Evolutionary conservation across 2,888 invertebrate species (phyloP).

Genomic region (Stenoptilia bipunctidactyla): DNA sequence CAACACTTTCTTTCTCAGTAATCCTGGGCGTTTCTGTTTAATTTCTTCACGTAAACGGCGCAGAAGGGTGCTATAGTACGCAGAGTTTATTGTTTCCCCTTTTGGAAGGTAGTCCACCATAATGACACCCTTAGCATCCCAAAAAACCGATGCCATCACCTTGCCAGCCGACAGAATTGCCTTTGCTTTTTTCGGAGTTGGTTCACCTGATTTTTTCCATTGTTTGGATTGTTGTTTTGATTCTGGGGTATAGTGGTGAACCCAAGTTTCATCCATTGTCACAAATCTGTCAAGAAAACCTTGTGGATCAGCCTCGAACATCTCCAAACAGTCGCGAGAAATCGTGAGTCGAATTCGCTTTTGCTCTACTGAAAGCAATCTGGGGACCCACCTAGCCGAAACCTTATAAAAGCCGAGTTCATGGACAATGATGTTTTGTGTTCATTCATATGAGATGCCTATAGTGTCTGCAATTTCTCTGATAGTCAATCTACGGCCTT

Average conservation of each 20-base stretch:
- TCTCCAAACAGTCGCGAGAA: slow-evolving; percentile 12
- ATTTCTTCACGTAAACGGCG: neutral
- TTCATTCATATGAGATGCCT: slow-evolving; percentile 5
- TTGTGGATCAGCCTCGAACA: slow-evolving; percentile 9
- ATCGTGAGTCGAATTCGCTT: slow-evolving; percentile 9
- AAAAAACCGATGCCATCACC: slow-evolving; percentile 5
- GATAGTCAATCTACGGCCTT: slow-evolving; percentile 14
- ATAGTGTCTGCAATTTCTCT: slow-evolving; percentile 11
- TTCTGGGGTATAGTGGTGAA: slow-evolving; percentile 4
- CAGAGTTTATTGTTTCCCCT: neutral
- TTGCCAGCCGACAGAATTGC: neutral
- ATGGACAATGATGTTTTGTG: slow-evolving; percentile 10
- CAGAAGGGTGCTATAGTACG: neutral
- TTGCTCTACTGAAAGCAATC: slow-evolving; percentile 11
- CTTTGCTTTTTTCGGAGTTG: slow-evolving; percentile 3
- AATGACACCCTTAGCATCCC: slow-evolving; percentile 4
- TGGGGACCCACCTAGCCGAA: slow-evolving; percentile 12
- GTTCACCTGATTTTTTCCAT: neutral
- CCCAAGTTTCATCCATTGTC: slow-evolving; percentile 5
- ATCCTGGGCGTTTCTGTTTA: neutral
- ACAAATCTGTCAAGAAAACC: slow-evolving; percentile 6
- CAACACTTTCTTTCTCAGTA: neutral
- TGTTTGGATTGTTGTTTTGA: slow-evolving; percentile 1
- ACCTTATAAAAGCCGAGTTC: slow-evolving; percentile 12
- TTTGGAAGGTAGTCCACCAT: neutral